These are phyloP conservation scores for Forficula auricularia DNA, from an alignment of 1,140 invertebrate genomes.

Conservation along the genomic window DNA sequence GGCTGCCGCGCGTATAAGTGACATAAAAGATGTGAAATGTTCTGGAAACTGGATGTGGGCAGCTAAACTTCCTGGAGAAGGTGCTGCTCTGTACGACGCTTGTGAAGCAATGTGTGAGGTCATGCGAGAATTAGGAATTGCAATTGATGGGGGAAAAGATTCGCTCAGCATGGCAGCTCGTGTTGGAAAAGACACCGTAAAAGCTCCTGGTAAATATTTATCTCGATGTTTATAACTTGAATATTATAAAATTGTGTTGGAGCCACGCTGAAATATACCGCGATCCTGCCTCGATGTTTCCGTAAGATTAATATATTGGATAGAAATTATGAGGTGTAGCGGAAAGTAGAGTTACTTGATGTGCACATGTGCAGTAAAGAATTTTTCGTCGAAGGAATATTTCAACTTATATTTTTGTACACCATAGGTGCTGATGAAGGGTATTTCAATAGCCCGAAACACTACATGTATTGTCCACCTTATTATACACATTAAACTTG, in stretches of 20 bases:
- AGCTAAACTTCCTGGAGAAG: conserved; percentile 82
- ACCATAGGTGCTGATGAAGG: no score
- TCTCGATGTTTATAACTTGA: neutral
- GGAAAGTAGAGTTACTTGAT: no score
- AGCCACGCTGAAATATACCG: neutral
- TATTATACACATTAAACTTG: no score
- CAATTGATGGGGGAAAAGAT: conserved; percentile 94
- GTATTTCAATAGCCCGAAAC: no score
- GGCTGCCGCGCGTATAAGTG: conserved; percentile 75
- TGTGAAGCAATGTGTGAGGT: conserved; percentile 74
- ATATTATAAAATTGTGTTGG: neutral
- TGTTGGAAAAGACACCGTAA: conserved; percentile 53
- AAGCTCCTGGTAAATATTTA: conserved; percentile 50
- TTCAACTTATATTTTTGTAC: no score
- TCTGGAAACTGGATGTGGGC: conserved; percentile 99
- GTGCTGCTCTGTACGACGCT: conserved; percentile 67
- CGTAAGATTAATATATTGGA: no score
- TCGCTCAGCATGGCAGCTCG: conserved; percentile 93
- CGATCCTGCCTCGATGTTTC: no score
- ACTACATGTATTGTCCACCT: no score
- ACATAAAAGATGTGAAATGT: conserved; percentile 82
- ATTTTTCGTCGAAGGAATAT: no score
- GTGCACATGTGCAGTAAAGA: no score
- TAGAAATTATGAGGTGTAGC: no score
- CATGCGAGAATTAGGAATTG: conserved; percentile 75